These are phyloP conservation scores for Linyphia triangularis DNA, from an alignment of 2,888 invertebrate genomes.

Conservation along the genomic window DNA sequence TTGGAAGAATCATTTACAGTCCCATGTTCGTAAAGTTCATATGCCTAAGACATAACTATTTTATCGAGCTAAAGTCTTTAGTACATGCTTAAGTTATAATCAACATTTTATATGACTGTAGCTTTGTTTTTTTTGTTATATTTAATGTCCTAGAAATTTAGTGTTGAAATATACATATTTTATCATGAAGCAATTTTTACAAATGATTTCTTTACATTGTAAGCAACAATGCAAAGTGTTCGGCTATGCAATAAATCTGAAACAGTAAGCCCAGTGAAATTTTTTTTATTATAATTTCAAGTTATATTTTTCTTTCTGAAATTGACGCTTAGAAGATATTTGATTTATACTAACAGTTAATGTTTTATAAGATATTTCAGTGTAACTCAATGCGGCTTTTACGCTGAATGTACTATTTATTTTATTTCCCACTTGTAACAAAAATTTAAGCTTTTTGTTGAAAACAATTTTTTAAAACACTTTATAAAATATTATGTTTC, in stretches of 20 bases:
- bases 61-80: constrained; percentile 12
- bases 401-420: no score
- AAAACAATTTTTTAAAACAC: no score
- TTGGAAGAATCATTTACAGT: constrained; percentile 74
- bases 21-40: constrained; percentile 71
- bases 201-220: background rate
- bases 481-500: no score
- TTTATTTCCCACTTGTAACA: no score
- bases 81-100: background rate
- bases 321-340: background rate
- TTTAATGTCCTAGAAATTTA: background rate
- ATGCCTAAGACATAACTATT: constrained; percentile 47
- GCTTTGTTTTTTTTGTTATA: background rate
- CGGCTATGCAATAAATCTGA: background rate
- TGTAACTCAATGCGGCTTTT: no score
- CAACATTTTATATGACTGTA: background rate
- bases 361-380: no score
- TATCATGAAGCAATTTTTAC: background rate
- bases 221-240: background rate
- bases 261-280: background rate
- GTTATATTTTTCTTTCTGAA: background rate
- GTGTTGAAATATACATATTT: constrained; percentile 1
- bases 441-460: no score
- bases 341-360: no score
- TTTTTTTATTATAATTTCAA: background rate